Base-by-base conservation (phyloP, 2,797 vertebrate genomes). In the Thunnus albacares region DNA sequence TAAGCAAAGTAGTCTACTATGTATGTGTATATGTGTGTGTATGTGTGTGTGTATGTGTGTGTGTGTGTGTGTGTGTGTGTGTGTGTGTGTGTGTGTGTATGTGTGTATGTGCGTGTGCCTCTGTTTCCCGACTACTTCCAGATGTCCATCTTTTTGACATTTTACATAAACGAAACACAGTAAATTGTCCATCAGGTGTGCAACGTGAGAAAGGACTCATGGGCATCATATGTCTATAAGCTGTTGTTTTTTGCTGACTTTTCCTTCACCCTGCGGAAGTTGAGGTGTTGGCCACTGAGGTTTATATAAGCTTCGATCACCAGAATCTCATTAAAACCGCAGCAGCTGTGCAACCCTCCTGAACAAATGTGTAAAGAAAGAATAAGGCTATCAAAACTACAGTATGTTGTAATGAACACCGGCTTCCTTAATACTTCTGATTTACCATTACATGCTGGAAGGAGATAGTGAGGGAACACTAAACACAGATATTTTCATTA, bases 51-150 rank as follows among this genome's bases (percentile, higher is more conserved):
- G 59, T 57, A 67, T 55, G 45, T 55, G 20, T 70, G 69, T 66
- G 81, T 80, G 80, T 38, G 49, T 49, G 45, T 49, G 52, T 71
- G 30, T 49, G 59, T 22, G 51, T 33, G 62, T 33, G 59, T 24
- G 33, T 69, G 45, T 73, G 28, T 45, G 53, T 45, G 43, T 70
- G 24, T 41, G 72, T 75, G 72, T 80, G 43, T 71, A 15, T 58
- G 55, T 61, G 63, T 57, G 72, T 51, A 38, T 47, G n/a, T 68
- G 67, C 61, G 79, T 80, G 79, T 33, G 56, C 59, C 53, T 71
- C 73, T 77, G 82, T 81, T 86, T 87, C 81, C 64, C 45, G 33
- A 87, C 75, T 80, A 62, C 87, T 79, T 90, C 89, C 91, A 94
- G 88, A 92, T 89, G 87, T 89, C 67, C 68, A 69, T 90, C 71